These are phyloP conservation scores for Heteractis magnifica DNA, from an alignment of 92 coral and sea anemone genomes.

Conservation along the genomic window DNA sequence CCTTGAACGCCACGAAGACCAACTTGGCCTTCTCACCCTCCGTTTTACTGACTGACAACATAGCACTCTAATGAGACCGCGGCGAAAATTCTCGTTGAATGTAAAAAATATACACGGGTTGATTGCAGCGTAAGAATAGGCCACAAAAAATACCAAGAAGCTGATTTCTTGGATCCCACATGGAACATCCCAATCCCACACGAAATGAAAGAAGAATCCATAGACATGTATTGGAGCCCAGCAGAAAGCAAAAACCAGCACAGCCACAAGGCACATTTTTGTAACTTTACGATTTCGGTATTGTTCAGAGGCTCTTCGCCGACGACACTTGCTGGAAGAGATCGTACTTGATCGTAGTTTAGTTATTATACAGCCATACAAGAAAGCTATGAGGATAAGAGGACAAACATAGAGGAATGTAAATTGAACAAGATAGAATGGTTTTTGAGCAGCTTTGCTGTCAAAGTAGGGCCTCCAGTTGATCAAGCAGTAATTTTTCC, in stretches of 20 bases:
- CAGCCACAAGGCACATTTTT: slow-evolving; percentile 40
- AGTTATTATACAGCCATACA: slow-evolving; percentile 26
- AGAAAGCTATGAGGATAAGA: slow-evolving; percentile 19
- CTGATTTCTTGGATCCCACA: slow-evolving; percentile 31
- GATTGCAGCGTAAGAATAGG: slow-evolving; percentile 47
- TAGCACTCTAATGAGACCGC: slow-evolving; percentile 31
- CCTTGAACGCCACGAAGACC: slow-evolving; percentile 33
- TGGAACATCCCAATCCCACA: slow-evolving; percentile 40
- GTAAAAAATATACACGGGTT: slow-evolving; percentile 33
- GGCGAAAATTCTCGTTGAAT: slow-evolving; percentile 40
- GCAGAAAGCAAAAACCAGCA: slow-evolving; percentile 41
- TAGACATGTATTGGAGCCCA: slow-evolving; percentile 35
- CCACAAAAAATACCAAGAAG: slow-evolving; percentile 38
- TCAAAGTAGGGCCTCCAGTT: slow-evolving; percentile 26
- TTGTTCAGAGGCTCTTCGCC: slow-evolving; percentile 27
- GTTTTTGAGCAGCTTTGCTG: slow-evolving; percentile 32
- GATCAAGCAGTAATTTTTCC: slow-evolving; percentile 20
- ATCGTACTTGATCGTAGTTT: slow-evolving; percentile 1
- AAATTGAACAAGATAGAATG: slow-evolving; percentile 33
- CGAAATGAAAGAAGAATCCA: slow-evolving; percentile 31
- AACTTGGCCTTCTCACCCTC: not conserved
- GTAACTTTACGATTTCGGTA: slow-evolving; percentile 44
- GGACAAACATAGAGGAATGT: slow-evolving; percentile 29
- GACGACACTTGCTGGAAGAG: slow-evolving; percentile 20
- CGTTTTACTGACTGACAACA: not conserved